Evolutionary conservation across 2,113 vertebrate species (phyloP).

Genomic region (Proterorhinus semilunaris): DNA sequence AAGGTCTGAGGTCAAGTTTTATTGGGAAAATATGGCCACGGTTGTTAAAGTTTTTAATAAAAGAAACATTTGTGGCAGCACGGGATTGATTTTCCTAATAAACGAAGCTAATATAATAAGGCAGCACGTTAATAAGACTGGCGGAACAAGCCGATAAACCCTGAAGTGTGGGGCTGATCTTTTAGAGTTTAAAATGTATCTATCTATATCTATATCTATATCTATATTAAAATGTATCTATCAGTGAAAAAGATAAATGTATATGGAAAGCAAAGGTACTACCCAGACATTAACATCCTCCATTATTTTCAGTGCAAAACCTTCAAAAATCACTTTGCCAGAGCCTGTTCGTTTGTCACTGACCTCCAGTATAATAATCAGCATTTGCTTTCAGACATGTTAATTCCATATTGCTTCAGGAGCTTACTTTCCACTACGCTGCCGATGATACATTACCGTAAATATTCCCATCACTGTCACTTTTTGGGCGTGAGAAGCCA

Average conservation of each 20-base stretch:
- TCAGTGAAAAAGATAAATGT: too few relatives aligned
- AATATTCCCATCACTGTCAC: constrained; percentile 45
- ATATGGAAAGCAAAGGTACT: too few relatives aligned
- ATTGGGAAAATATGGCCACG: constrained; percentile 47
- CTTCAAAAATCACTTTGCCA: too few relatives aligned
- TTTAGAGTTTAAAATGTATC: not conserved
- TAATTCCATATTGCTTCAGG: not conserved
- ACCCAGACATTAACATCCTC: too few relatives aligned
- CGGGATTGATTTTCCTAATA: constrained; percentile 35
- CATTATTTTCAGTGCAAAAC: too few relatives aligned
- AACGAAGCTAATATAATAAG: constrained; percentile 4
- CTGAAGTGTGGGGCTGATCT: not conserved
- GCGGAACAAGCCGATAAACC: constrained; percentile 1
- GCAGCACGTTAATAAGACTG: constrained; percentile 11
- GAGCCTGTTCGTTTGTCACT: not conserved
- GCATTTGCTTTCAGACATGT: not conserved
- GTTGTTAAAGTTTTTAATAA: constrained; percentile 46
- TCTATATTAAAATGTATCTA: too few relatives aligned
- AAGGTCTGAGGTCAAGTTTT: constrained; percentile 56
- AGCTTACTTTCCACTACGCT: constrained; percentile 10
- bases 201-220: too few relatives aligned
- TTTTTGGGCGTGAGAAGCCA: constrained; percentile 45
- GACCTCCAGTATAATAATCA: not conserved
- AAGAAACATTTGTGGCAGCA: constrained; percentile 38
- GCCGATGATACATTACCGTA: not conserved